Conservation (phyloP, 2,113 vertebrate species). For the Solea solea region DNA sequence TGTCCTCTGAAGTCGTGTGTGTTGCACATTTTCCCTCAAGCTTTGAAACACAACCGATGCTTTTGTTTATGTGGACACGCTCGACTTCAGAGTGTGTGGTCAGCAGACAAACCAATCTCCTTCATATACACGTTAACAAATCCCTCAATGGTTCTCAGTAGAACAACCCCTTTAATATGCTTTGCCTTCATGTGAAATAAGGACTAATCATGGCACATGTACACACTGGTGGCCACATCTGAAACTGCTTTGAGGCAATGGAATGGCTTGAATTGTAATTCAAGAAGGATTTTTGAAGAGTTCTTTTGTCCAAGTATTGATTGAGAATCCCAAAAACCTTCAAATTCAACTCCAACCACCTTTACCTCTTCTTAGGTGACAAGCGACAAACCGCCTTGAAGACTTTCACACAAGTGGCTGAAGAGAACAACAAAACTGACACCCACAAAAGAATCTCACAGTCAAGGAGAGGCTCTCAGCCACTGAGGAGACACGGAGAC, state of each 20-base stretch:
- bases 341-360: slow-evolving; percentile 1
- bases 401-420: slow-evolving; percentile 43
- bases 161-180: slow-evolving; percentile 36
- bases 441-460: slow-evolving; percentile 43
- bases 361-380: not conserved
- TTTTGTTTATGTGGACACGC: slow-evolving; percentile 43
- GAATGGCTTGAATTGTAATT: slow-evolving; percentile 36
- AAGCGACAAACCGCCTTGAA: slow-evolving; percentile 16
- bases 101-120: slow-evolving; percentile 42
- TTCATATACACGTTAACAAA: slow-evolving; percentile 39
- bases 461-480: slow-evolving; percentile 59
- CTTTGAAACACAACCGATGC: slow-evolving; percentile 49
- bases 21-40: slow-evolving; percentile 32
- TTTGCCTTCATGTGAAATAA: slow-evolving; percentile 47
- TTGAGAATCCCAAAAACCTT: slow-evolving; percentile 10
- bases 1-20: not conserved
- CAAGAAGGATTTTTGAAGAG: slow-evolving; percentile 12
- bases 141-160: slow-evolving; percentile 22
- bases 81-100: slow-evolving; percentile 39
- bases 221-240: slow-evolving; percentile 49
- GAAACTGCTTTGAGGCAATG: slow-evolving; percentile 22
- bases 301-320: slow-evolving; percentile 8
- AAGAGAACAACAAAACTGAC: slow-evolving; percentile 55
- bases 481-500: slow-evolving; percentile 65
- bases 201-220: slow-evolving; percentile 54